phyloP scores from a whole-genome alignment of 2,113 vertebrate genomes.

The Lathamus discolor region DNA sequence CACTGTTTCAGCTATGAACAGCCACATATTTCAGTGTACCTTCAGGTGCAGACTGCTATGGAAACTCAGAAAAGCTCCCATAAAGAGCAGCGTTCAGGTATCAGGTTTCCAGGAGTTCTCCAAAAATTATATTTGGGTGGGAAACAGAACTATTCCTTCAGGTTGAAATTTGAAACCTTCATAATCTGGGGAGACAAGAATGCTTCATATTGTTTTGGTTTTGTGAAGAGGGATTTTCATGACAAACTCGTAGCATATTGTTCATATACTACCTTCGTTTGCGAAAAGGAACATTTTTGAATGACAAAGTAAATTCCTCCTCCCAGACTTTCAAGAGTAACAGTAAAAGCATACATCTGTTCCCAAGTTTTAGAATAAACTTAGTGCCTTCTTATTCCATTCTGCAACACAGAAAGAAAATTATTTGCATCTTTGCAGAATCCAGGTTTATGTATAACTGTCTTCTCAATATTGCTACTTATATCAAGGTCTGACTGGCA shows the following conservation, averaged over 20 bases:
- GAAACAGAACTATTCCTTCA: constrained; percentile 33
- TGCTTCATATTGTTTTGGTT: constrained; percentile 17
- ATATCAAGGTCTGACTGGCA: neutral
- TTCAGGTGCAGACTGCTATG: neutral
- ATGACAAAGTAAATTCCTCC: neutral
- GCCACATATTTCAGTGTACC: neutral
- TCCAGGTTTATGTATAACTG: neutral
- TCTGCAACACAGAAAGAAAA: neutral
- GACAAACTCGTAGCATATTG: neutral
- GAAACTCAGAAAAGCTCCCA: neutral
- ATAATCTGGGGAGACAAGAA: neutral
- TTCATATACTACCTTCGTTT: neutral
- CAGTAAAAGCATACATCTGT: neutral
- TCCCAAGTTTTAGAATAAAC: neutral
- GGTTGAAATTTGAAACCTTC: constrained; percentile 20
- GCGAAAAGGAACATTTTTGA: constrained; percentile 8
- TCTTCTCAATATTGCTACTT: neutral
- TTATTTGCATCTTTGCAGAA: neutral
- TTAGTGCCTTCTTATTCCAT: neutral
- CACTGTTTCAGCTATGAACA: neutral
- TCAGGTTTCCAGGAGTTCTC: constrained; percentile 23
- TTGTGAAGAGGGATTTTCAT: constrained; percentile 10
- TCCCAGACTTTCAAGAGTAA: neutral
- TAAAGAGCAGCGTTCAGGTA: neutral
- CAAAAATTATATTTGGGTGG: constrained; percentile 24